Base-by-base conservation (phyloP, 2,888 invertebrate species). In the Lepeophtheirus nordmannii region DNA sequence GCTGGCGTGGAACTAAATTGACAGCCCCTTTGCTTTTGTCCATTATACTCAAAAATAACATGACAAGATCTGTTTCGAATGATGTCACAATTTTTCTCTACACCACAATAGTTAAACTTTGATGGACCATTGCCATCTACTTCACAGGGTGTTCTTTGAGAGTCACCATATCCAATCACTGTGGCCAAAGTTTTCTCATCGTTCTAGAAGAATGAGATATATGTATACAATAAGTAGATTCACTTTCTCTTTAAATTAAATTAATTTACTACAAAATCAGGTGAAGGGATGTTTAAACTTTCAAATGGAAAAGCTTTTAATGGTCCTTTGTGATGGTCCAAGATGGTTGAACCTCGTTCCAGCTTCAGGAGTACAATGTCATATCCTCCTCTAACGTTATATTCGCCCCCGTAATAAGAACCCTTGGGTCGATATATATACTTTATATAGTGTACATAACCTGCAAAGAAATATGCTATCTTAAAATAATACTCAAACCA, bases 1-100 rank as follows among this genome's bases (percentile, higher is more conserved):
- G 53, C 53, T n/a, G 53, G 53, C 5, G 53, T 46, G 53, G 53
- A 17, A 46, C 53, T 46, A 46, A 46, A 46, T 17, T 46, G 53
- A 46, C 53, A 46, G 5, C 53, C 30, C 30, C 2, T 46, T 5
- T 17, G 14, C 53, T 46, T 46, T 46, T 17, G 14, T 46, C 53
- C 53, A n/a, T 17, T 14, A 46, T 46, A 17, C 5, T 46, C 17
- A 46, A 46, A 46, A n/a, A 46, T 46, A n/a, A 46, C 17, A n/a
- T 46, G 14, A 8, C 53, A 46, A 17, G 53, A 46, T 17, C 53
- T 8, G 30, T 30, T 30, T 30, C 7, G 30, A 2, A 30, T 30
- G 30, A n/a, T 46, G 53, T 46, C 8, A 46, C 53, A 46, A 46
- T 46, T 46, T 46, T 46, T 46, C 17, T 46, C 53, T 5, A 46